A percentile compares a stretch with the other conserved stretches of the same genome.
Conservation (phyloP, 2,797 vertebrate genomes). For the Potorous gilbertii region DNA sequence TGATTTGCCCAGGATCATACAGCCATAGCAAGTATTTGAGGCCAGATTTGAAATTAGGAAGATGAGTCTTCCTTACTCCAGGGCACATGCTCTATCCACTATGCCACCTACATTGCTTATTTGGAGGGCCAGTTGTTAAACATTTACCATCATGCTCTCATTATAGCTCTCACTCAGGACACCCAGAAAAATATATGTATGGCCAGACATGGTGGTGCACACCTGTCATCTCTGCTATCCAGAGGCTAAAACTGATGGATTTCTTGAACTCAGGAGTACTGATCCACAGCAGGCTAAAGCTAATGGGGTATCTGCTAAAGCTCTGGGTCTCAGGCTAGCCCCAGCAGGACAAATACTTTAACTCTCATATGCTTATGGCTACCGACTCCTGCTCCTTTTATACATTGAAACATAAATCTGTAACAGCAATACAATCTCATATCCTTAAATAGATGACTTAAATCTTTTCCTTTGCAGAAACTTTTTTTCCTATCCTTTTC, state of each 20-base stretch:
- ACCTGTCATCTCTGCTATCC: not conserved
- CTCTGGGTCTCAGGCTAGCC: not conserved
- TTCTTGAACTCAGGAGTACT: not conserved
- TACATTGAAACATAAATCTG: not conserved
- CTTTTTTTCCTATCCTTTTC: not conserved
- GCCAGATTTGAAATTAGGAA: not conserved
- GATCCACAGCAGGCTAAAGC: not conserved
- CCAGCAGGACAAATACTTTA: not conserved
- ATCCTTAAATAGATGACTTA: not conserved
- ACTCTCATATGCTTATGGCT: not conserved
- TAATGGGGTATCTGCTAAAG: not conserved
- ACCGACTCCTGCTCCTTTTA: not conserved
- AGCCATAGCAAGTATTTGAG: not conserved
- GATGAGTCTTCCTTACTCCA: not conserved
- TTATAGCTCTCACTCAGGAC: not conserved
- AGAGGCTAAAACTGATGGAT: not conserved
- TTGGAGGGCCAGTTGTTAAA: not conserved
- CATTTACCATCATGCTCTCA: not conserved
- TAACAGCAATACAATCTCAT: not conserved
- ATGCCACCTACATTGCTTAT: not conserved
- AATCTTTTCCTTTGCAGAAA: not conserved
- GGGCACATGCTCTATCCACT: not conserved
- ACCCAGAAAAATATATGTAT: not conserved
- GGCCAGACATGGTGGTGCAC: not conserved
- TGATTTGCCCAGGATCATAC: not conserved